phyloP scores from a whole-genome alignment of 2,888 invertebrate genomes.

The Meandrusa payeni region DNA sequence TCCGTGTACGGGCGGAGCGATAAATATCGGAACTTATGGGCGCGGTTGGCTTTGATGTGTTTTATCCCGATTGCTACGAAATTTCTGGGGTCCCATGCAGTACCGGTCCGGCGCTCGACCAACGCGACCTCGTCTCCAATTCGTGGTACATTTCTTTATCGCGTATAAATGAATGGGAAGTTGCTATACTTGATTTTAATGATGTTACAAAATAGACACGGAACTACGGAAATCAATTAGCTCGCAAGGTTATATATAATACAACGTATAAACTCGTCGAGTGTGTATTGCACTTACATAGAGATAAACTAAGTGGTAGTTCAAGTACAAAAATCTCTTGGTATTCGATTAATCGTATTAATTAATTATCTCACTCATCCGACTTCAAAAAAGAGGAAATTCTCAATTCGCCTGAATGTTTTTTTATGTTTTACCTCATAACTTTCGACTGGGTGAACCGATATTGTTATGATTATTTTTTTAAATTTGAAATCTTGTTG shows the following conservation, averaged over 20 bases:
- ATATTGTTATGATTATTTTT: too few species aligned
- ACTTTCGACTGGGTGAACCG: too few species aligned
- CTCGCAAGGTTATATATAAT: slow-evolving; percentile 4
- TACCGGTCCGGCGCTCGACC: neutral
- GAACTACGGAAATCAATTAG: slow-evolving; percentile 21
- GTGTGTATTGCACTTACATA: slow-evolving; percentile 2
- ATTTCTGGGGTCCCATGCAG: slow-evolving; percentile 33
- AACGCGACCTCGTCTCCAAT: neutral
- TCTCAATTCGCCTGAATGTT: too few species aligned
- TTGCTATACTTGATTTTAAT: neutral
- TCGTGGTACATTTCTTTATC: neutral
- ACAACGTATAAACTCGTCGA: slow-evolving; percentile 3
- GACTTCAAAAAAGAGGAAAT: too few species aligned
- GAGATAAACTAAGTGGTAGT: neutral
- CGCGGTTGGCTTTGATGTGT: slow-evolving; percentile 66
- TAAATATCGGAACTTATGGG: slow-evolving; percentile 73
- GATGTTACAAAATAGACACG: slow-evolving; percentile 11
- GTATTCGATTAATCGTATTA: too few species aligned
- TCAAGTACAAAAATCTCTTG: neutral
- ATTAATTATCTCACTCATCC: too few species aligned
- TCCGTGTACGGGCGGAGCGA: slow-evolving; percentile 53
- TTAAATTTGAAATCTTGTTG: too few species aligned
- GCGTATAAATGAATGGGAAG: neutral
- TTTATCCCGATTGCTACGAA: slow-evolving; percentile 55
- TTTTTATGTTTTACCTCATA: too few species aligned